Percentiles rank a stretch among this genome's conserved stretches.
These are phyloP conservation scores for Antechinus stuartii DNA, from an alignment of 2,113 vertebrate species.

Conservation along the genomic window DNA sequence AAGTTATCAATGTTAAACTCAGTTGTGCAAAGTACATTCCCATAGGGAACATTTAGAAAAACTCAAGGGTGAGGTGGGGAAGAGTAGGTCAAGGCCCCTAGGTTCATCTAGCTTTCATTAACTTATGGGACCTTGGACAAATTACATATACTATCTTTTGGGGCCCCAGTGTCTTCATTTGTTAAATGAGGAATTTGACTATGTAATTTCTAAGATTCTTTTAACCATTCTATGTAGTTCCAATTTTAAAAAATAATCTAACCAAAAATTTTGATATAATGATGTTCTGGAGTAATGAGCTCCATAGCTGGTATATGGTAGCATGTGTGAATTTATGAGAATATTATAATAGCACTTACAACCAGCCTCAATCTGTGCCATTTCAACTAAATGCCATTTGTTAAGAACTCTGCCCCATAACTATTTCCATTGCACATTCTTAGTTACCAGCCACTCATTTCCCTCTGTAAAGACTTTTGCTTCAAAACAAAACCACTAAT, in stretches of 20 bases:
- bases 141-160: background rate
- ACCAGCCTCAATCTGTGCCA: background rate
- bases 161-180: background rate
- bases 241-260: conserved; percentile 13
- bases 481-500: conserved; percentile 31
- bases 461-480: background rate
- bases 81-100: background rate
- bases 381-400: conserved; percentile 29
- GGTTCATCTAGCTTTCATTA: background rate
- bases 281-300: conserved; percentile 11
- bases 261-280: background rate
- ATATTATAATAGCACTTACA: background rate
- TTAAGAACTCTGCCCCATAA: conserved; percentile 10
- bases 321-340: conserved; percentile 24
- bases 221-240: background rate
- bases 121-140: background rate
- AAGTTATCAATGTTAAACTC: background rate
- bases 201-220: background rate
- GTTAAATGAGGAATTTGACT: background rate
- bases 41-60: background rate
- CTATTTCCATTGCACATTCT: background rate
- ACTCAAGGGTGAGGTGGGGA: background rate
- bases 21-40: background rate
- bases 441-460: conserved; percentile 1
- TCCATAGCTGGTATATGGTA: background rate